Percentiles rank a stretch among this genome's conserved stretches.
phyloP scores from a whole-genome alignment of 2,113 vertebrate genomes.

The Aptenodytes patagonicus region DNA sequence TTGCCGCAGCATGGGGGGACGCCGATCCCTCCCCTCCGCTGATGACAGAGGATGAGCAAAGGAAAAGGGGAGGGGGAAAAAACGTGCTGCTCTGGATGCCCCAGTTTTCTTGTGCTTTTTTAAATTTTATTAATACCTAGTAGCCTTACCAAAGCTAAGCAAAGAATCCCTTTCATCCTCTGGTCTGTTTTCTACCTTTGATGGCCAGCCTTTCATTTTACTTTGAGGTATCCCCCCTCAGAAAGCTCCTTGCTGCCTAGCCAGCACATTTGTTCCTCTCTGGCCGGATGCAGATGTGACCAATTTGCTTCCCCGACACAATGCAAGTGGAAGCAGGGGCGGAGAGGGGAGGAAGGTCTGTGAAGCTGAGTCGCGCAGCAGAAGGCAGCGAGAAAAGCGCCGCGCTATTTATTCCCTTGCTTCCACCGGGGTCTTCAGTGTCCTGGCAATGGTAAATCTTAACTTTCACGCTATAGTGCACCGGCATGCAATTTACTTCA shows the following conservation, averaged over 20 bases:
- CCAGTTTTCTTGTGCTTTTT: background rate
- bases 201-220: slow-evolving; percentile 53
- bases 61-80: background rate
- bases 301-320: slow-evolving; percentile 46
- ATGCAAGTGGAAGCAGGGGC: slow-evolving; percentile 14
- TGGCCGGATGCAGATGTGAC: slow-evolving; percentile 58
- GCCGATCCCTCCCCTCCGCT: slow-evolving; percentile 26
- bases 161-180: slow-evolving; percentile 40
- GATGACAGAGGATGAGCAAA: slow-evolving; percentile 44
- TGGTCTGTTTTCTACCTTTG: slow-evolving; percentile 46
- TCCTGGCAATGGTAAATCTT: slow-evolving; percentile 75
- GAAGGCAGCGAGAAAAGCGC: slow-evolving; percentile 55
- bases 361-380: slow-evolving; percentile 36
- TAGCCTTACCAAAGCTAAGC: slow-evolving; percentile 24
- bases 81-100: background rate
- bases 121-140: slow-evolving; percentile 37
- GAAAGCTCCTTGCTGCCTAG: slow-evolving; percentile 43
- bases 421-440: slow-evolving; percentile 69
- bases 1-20: slow-evolving; percentile 18
- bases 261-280: slow-evolving; percentile 55
- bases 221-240: slow-evolving; percentile 27
- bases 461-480: slow-evolving; percentile 77
- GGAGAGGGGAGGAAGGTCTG: slow-evolving; percentile 65
- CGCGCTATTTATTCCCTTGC: slow-evolving; percentile 68
- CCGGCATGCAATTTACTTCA: slow-evolving; percentile 78